Conservation (phyloP, 2,888 invertebrate species). For the Suillia variegata region DNA sequence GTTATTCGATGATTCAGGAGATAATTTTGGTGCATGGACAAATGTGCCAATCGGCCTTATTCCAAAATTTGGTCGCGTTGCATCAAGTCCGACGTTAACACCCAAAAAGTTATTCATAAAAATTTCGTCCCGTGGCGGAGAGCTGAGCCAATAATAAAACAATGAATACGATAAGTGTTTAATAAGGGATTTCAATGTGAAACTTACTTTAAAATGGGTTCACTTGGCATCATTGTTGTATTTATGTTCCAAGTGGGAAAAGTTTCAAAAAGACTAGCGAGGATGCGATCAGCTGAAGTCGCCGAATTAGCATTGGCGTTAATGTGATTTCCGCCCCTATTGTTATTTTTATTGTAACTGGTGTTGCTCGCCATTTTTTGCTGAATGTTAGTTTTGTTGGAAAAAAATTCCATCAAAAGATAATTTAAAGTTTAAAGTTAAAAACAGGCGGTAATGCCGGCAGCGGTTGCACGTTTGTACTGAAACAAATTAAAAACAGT, state of each 20-base stretch:
- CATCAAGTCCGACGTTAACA: no score
- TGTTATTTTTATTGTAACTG: constrained; percentile 27
- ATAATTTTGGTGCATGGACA: constrained; percentile 44
- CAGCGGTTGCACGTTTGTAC: no score
- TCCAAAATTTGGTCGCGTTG: constrained; percentile 43
- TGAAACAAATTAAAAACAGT: no score
- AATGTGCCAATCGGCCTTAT: constrained; percentile 40
- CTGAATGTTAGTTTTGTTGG: constrained; percentile 51
- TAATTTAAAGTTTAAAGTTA: no score
- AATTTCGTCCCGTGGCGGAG: constrained; percentile 52
- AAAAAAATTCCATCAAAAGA: constrained; percentile 55
- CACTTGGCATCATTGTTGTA: constrained; percentile 40
- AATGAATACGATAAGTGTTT: neutral
- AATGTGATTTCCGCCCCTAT: no score
- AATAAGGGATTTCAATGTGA: no score
- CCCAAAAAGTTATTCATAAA: constrained; percentile 50
- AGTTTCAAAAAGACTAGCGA: constrained; percentile 52
- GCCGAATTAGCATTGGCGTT: no score
- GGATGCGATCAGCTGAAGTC: constrained; percentile 44
- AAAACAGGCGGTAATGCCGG: no score
- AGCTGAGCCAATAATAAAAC: constrained; percentile 30
- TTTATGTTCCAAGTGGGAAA: constrained; percentile 55
- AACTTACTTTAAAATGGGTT: no score
- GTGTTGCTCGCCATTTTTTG: constrained; percentile 48
- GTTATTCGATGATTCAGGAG: constrained; percentile 55